These are phyloP conservation scores for Molothrus aeneus DNA, from an alignment of 2,797 vertebrate species.

Conservation along the genomic window DNA sequence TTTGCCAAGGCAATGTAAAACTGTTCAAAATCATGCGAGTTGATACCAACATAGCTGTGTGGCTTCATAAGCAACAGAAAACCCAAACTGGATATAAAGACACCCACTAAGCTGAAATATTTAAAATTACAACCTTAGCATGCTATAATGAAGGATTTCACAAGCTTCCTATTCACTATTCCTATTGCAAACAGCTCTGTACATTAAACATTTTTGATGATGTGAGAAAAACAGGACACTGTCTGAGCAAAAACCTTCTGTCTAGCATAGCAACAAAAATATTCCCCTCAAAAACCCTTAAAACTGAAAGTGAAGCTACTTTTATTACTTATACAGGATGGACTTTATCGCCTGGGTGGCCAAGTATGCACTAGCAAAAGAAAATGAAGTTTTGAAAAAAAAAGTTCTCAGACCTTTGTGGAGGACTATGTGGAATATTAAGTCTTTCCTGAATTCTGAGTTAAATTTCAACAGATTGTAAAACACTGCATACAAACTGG, in stretches of 20 bases:
- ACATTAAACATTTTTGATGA: conserved; percentile 34
- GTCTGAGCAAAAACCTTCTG: neutral
- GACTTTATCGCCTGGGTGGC: conserved; percentile 18
- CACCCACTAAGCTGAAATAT: conserved; percentile 16
- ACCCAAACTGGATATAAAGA: neutral
- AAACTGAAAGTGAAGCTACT: neutral
- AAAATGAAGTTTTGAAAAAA: neutral
- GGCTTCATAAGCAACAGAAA: neutral
- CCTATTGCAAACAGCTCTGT: neutral
- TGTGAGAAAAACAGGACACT: conserved; percentile 22
- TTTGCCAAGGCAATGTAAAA: neutral
- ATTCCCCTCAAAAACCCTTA: neutral
- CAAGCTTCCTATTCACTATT: neutral
- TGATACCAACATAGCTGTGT: neutral
- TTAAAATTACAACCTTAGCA: neutral
- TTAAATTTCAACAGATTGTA: neutral
- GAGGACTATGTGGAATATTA: neutral
- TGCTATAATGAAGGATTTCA: conserved; percentile 13
- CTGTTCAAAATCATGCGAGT: neutral
- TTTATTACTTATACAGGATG: neutral
- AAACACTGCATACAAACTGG: neutral
- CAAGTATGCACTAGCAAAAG: neutral
- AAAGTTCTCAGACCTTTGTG: neutral
- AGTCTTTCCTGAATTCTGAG: neutral
- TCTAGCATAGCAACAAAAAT: conserved; percentile 4